Base-by-base conservation (phyloP, 53 echinoderm and acorn worm species). In the Crossaster papposus region DNA sequence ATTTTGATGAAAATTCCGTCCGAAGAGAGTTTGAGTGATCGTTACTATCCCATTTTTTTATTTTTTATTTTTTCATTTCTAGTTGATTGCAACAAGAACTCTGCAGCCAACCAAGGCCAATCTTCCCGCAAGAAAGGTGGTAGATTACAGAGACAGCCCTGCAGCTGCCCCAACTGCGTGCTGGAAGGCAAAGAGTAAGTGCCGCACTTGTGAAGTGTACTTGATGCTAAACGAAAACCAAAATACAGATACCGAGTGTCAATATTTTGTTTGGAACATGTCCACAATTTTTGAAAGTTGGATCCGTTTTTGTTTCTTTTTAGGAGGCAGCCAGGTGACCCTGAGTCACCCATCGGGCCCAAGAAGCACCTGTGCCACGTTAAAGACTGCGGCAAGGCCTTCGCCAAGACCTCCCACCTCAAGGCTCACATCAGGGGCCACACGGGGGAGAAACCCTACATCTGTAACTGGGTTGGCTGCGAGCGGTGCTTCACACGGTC, bases 351-450 rank as follows among this genome's bases (percentile, higher is more conserved):
- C 36, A 94, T 94, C 30, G 84, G 84, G 13, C 84, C 87, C 85
- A 99, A 99, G 91, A 96, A 99, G 89, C 99, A 99, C 77, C 92
- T 99, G 54, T 99, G 99, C 83, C 99, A 96, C 70, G 91, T 99
- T 13, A 77, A 89, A 38, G 92, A 91, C 24, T 99, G 99, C 63
- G 93, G 92, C 51, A 99, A 99, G 77, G 90, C 95, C 38, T 99
- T 96, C n/a, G 96, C 96, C 35, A 96, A 99, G 79, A 99, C 99
- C 1, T 96, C 96, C 3, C 99, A 99, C 78, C 92, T 99, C 68
- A 91, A 96, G 85, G 99, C 99, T 6, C 99, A 99, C 83, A 83
- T 99, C 90, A 71, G 98, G 64, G 96, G 99, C 91, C 99, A 99
- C 65, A 96, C 99, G 2, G 99, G 96, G 14, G 96, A 96, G 89